Base-by-base conservation (phyloP, 2,797 vertebrate species). In the Tenualosa ilisha region DNA sequence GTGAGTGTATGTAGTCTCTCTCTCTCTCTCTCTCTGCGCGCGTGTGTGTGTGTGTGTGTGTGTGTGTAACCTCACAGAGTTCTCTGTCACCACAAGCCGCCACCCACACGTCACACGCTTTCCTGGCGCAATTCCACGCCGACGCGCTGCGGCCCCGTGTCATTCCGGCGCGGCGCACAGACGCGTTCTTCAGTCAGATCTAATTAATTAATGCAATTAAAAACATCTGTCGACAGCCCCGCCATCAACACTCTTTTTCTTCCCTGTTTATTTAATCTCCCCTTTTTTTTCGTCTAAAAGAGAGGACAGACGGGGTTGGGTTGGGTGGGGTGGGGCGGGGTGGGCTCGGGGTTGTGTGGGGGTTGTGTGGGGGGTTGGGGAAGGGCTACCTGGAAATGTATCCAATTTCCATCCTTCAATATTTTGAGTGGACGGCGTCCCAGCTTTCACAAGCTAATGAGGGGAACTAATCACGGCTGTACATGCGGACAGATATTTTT, bases 361-460 rank as follows among this genome's bases (percentile, higher is more conserved):
- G 82, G 20, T 5, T 20, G 82, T 81, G 53, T 85, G 75, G 83
- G 49, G 49, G 79, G 65, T 83, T 43, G 37, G 31, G 31, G 37
- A 31, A 46, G 85, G 56, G 81, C 59, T 84, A 89, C 86, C 81
- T 91, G 87, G 87, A 87, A 92, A 90, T 89, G 90, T 91, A 89
- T 92, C 88, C 92, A 84, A 94, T 93, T 95, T 94, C 91, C 93
- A 94, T 91, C 86, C 87, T 75, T 89, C 92, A 94, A 93, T 95
- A 93, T 95, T 95, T 94, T 87, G 89, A 82, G 91, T 94, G 93
- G 93, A 94, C 88, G 85, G 11, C 2, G 87, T 93, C 93, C 93
- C 90, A 82, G 93, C 90, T 91, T 92, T 91, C 89, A 92, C 90
- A 89, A 86, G 49, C 86, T 94, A 94, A 94, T 94, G 92, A 94